Evolutionary conservation across 1,140 invertebrate species (phyloP).

Genomic region (Tigriopus japonicus): DNA sequence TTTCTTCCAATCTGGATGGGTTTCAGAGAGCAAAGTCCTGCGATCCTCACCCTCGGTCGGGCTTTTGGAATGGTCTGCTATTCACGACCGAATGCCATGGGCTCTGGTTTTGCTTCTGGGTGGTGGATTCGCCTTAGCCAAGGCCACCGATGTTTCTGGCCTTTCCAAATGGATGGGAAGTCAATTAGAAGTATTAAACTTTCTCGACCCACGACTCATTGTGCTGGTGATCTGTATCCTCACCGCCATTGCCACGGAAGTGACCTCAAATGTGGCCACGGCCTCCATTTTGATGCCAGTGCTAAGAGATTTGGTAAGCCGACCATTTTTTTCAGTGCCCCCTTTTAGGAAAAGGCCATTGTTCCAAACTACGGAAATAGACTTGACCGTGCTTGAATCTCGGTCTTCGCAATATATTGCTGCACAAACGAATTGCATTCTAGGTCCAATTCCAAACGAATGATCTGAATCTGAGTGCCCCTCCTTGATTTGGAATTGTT

Average conservation of each 20-base stretch:
- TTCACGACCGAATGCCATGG: conserved; percentile 16
- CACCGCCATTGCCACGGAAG: conserved; percentile 46
- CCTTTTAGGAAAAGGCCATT: background rate
- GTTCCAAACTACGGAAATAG: background rate
- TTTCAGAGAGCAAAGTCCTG: too few species aligned
- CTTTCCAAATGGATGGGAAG: conserved; percentile 50
- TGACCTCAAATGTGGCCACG: conserved; percentile 60
- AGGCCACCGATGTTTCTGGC: conserved; percentile 51
- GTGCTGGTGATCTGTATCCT: conserved; percentile 26
- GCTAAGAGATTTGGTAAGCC: conserved; percentile 46
- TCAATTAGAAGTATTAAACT: conserved; percentile 27
- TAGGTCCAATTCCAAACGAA: too few species aligned
- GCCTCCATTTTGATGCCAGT: conserved; percentile 65
- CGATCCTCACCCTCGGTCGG: background rate
- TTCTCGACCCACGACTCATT: conserved; percentile 23
- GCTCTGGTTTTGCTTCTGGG: conserved; percentile 25
- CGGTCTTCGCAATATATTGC: background rate
- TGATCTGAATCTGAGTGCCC: too few species aligned
- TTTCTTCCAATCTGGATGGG: too few species aligned
- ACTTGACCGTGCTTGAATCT: background rate
- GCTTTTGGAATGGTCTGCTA: conserved; percentile 11
- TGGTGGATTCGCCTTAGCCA: conserved; percentile 68
- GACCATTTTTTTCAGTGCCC: background rate
- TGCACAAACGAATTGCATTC: too few species aligned
- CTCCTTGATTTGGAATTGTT: too few species aligned